phyloP scores from a whole-genome alignment of 1,140 invertebrate species.

The Diachasmimorpha longicaudata region DNA sequence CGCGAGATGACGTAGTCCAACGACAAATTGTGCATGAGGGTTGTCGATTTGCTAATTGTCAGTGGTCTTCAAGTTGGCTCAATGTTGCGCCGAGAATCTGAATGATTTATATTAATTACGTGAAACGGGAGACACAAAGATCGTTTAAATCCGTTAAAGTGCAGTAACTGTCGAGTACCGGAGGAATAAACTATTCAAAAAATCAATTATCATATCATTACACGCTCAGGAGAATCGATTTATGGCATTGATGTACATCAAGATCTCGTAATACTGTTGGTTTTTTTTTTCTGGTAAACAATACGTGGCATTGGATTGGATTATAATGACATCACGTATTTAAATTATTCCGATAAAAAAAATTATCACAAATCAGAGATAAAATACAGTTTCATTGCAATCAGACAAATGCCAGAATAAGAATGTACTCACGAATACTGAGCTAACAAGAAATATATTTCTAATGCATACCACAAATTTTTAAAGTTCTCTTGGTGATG shows the following conservation, averaged over 20 bases:
- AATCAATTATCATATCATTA: background rate
- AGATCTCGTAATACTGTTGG: background rate
- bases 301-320: background rate
- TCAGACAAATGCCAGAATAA: background rate
- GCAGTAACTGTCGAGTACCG: background rate
- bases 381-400: background rate
- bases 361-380: background rate
- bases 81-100: background rate
- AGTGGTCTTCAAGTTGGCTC: background rate
- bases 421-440: too few relatives aligned
- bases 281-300: background rate
- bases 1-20: conserved; percentile 32
- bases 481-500: background rate
- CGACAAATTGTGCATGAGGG: conserved; percentile 38
- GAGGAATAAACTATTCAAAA: background rate
- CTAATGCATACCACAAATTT: background rate
- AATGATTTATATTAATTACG: conserved; percentile 4
- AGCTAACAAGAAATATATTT: background rate
- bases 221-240: background rate
- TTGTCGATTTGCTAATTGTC: conserved; percentile 51
- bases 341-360: background rate
- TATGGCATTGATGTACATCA: background rate
- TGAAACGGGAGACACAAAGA: background rate
- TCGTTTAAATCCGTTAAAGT: background rate
- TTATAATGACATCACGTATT: background rate